Conservation (phyloP, 1,140 invertebrate genomes). For the Pogonomyrmex californicus region DNA sequence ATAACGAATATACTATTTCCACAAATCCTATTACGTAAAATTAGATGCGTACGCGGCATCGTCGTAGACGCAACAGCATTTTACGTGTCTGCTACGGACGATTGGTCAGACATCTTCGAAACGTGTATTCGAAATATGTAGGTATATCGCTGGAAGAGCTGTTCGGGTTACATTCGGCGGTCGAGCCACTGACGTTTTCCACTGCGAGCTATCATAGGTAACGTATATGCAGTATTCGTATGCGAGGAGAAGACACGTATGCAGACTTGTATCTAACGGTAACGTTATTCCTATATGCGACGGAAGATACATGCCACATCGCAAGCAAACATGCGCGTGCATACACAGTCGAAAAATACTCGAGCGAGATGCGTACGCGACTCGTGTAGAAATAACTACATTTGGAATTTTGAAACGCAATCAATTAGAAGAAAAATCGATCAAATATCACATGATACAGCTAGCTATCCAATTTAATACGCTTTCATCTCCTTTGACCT, state of each 20-base stretch:
- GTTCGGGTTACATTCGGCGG: conserved; percentile 38
- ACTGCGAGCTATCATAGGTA: conserved; percentile 46
- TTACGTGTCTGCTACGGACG: conserved; percentile 1
- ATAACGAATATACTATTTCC: neutral
- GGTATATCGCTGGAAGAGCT: conserved; percentile 11
- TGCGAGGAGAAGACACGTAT: conserved; percentile 40
- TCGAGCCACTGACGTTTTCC: conserved; percentile 53
- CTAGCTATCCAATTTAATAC: neutral
- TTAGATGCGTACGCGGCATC: neutral
- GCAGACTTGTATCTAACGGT: conserved; percentile 50
- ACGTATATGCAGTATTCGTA: conserved; percentile 52
- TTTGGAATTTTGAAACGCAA: conserved; percentile 18
- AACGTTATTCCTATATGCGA: conserved; percentile 51
- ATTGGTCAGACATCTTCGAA: conserved; percentile 45
- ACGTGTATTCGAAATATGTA: neutral
- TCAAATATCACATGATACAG: neutral
- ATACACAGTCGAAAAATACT: conserved; percentile 49
- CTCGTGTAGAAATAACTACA: conserved; percentile 5
- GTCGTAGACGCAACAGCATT: conserved; percentile 7
- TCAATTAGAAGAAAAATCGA: neutral
- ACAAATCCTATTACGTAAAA: neutral
- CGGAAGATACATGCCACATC: conserved; percentile 38
- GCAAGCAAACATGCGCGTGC: conserved; percentile 48
- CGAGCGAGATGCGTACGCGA: conserved; percentile 32
- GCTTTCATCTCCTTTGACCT: neutral